Evolutionary conservation across 1,140 invertebrate species (phyloP), one percentile per base, ranked within the genome.

Genomic region (Lepidurus couesii): DNA sequence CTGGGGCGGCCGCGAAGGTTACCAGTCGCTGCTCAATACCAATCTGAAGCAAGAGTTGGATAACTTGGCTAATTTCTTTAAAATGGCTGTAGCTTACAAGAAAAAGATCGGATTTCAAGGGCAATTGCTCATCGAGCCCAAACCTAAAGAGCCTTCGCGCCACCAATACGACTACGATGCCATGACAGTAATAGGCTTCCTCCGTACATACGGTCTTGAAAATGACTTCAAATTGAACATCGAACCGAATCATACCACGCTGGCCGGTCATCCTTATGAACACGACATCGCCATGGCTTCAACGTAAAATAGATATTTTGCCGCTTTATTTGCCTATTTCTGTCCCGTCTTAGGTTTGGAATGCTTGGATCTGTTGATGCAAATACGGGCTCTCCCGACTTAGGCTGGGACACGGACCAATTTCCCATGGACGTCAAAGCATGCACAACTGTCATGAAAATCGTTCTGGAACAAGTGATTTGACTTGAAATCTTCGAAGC

Each of bases 131-230:
- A 87, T 91, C 77, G 86, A 88, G 81, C 87, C 86, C 16, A 87
- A 87, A 80, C 83, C 86, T 24, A 87, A 87, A 79, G 86, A 87
- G 80, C 86, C 86, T 11, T 82, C 86, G 1, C 86, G 84, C 77
- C 86, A 87, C 81, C 86, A 87, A 81, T 90, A 90, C 82, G 88
- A 89, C 82, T 90, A 88, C 83, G 89, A 90, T 84, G 87, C 89
- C 5, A 89, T 89, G 76, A 90, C 89, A 77, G 88, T 89, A 26
- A 85, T 91, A 81, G 89, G 86, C 65, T 89, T 91, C 80, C 83
- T 91, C 74, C 89, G 90, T 81, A 87, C 88, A 79, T 89, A 88
- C 81, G 88, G 87, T 77, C 84, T 90, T 53, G 89, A 90, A 43
- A 85, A 88, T 7, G 86, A 89, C 78, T 90, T 88, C 82, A 91